phyloP scores from a whole-genome alignment of 1,140 invertebrate genomes.

The Heliconius eleuchia region DNA sequence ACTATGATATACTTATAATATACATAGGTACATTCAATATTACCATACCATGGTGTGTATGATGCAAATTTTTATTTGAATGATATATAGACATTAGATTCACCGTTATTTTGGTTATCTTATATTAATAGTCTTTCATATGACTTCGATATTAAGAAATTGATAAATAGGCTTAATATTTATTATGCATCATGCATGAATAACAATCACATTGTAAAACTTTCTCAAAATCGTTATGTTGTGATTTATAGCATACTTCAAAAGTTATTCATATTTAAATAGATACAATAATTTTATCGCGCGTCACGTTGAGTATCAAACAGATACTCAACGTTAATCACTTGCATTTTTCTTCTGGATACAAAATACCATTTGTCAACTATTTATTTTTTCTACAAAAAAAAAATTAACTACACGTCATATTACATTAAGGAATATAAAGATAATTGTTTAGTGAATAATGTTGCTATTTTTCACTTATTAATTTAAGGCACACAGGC shows the following conservation, averaged over 20 bases:
- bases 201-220: slow-evolving; percentile 23
- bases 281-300: slow-evolving; percentile 49
- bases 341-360: slow-evolving; percentile 54
- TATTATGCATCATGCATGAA: slow-evolving; percentile 15
- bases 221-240: slow-evolving; percentile 26
- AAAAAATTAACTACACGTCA: too few relatives aligned
- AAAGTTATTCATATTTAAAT: slow-evolving; percentile 53
- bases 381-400: neutral
- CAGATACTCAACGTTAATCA: slow-evolving; percentile 16
- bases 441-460: too few relatives aligned
- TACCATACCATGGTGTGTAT: neutral
- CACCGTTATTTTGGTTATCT: neutral
- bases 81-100: neutral
- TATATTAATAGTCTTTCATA: slow-evolving; percentile 4
- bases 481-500: too few relatives aligned
- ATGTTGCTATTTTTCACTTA: too few relatives aligned
- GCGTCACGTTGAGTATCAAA: slow-evolving; percentile 34
- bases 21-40: neutral
- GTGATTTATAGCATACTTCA: slow-evolving; percentile 41
- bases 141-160: neutral
- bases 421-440: too few relatives aligned
- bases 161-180: slow-evolving; percentile 17
- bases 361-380: neutral
- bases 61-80: slow-evolving; percentile 4
- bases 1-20: neutral